phyloP scores from a whole-genome alignment of 1,140 invertebrate species.

The Bombus confusus region DNA sequence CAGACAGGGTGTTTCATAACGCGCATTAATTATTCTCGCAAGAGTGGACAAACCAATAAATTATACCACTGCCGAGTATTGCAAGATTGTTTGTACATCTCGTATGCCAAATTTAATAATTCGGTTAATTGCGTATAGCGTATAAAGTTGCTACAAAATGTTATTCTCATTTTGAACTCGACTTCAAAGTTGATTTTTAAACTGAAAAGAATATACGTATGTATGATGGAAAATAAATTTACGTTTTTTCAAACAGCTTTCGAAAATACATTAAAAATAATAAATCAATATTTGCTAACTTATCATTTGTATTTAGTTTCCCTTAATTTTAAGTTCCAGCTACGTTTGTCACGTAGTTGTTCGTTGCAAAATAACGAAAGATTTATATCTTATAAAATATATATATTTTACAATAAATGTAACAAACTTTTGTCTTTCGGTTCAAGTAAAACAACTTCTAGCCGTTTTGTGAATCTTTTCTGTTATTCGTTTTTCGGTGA shows the following conservation, averaged over 20 bases:
- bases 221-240: too few relatives aligned
- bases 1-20: conserved; percentile 50
- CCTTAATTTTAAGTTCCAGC: neutral
- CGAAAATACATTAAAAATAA: neutral
- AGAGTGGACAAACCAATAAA: conserved; percentile 28
- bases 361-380: neutral
- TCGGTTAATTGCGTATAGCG: too few relatives aligned
- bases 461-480: neutral
- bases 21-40: conserved; percentile 44
- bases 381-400: neutral
- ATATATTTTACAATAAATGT: neutral
- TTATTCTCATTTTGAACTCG: too few relatives aligned
- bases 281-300: neutral
- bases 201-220: neutral
- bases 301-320: neutral
- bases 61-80: neutral
- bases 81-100: neutral
- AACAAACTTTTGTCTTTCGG: too few relatives aligned
- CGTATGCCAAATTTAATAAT: neutral
- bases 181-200: too few relatives aligned
- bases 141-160: too few relatives aligned
- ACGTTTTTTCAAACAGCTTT: too few relatives aligned
- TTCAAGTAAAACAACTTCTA: neutral
- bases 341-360: neutral
- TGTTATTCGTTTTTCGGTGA: neutral